Conservation (phyloP, 1,140 invertebrate species). For the Drosophila orosa region DNA sequence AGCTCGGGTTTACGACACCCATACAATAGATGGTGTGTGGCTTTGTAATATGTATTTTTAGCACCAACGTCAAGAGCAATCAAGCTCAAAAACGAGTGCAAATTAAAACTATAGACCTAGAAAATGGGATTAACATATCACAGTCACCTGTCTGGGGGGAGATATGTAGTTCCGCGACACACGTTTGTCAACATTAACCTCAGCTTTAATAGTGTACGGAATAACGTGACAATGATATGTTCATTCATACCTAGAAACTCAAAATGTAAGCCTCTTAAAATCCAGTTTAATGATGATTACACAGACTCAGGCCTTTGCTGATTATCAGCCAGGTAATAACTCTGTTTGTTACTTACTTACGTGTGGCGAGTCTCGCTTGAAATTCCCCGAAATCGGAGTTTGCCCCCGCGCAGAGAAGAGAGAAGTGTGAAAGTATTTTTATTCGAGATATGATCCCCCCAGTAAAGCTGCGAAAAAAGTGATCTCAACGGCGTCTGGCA, state of each 20-base stretch:
- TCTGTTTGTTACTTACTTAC: conserved; percentile 9
- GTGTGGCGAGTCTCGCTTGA: not conserved
- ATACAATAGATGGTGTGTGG: conserved; percentile 3
- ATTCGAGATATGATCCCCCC: not conserved
- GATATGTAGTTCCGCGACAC: conserved; percentile 4
- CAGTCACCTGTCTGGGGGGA: not conserved
- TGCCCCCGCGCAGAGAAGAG: not conserved
- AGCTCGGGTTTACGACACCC: conserved; percentile 37
- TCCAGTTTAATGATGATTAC: conserved; percentile 23
- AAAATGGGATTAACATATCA: conserved; percentile 18
- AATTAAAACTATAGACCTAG: conserved; percentile 1
- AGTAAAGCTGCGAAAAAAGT: conserved; percentile 4
- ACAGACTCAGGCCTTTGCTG: not conserved
- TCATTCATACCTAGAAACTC: conserved; percentile 13
- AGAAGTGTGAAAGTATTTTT: conserved; percentile 20
- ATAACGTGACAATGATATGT: not conserved
- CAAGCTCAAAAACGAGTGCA: conserved; percentile 8
- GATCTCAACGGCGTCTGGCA: not conserved
- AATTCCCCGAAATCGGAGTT: conserved; percentile 23
- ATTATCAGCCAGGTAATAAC: conserved; percentile 13
- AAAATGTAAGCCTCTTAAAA: conserved; percentile 11
- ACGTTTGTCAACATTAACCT: conserved; percentile 5
- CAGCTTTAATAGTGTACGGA: not conserved
- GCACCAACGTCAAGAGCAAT: conserved; percentile 1
- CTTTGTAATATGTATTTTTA: not conserved